Percentiles rank a stretch among this genome's conserved stretches.
phyloP scores from a whole-genome alignment of 2,888 invertebrate species.

The Chaetoderma sp. region DNA sequence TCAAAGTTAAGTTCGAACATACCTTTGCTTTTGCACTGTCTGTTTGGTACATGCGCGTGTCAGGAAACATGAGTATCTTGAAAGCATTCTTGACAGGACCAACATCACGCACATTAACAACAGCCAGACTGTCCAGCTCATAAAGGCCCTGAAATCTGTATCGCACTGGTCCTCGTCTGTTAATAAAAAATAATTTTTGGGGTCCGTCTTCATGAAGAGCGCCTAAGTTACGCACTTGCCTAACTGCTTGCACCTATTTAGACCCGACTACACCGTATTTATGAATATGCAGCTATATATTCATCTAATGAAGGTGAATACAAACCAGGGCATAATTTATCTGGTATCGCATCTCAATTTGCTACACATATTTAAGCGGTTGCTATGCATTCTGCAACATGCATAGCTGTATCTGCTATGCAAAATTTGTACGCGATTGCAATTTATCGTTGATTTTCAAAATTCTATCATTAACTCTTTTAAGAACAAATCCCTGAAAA shows the following conservation, averaged over 20 bases:
- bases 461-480: too few relatives aligned
- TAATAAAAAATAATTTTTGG: constrained; percentile 26
- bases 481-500: too few relatives aligned
- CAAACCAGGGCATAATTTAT: too few relatives aligned
- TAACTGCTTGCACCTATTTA: not conserved
- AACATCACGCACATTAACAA: constrained; percentile 90
- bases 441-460: too few relatives aligned
- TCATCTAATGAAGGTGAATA: not conserved
- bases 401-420: too few relatives aligned
- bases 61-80: constrained; percentile 93
- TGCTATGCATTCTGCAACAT: too few relatives aligned
- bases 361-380: too few relatives aligned
- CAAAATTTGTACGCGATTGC: too few relatives aligned
- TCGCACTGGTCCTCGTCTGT: constrained; percentile 81
- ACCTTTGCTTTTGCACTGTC: constrained; percentile 80
- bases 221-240: not conserved
- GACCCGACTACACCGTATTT: not conserved
- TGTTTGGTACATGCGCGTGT: constrained; percentile 91
- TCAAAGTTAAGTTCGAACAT: too few relatives aligned
- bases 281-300: not conserved
- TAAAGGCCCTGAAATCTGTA: constrained; percentile 87
- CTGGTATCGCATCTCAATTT: too few relatives aligned
- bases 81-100: constrained; percentile 92
- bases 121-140: constrained; percentile 88
- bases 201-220: not conserved